Conservation (phyloP, 2,888 invertebrate genomes). For the Lucinisca nassula region DNA sequence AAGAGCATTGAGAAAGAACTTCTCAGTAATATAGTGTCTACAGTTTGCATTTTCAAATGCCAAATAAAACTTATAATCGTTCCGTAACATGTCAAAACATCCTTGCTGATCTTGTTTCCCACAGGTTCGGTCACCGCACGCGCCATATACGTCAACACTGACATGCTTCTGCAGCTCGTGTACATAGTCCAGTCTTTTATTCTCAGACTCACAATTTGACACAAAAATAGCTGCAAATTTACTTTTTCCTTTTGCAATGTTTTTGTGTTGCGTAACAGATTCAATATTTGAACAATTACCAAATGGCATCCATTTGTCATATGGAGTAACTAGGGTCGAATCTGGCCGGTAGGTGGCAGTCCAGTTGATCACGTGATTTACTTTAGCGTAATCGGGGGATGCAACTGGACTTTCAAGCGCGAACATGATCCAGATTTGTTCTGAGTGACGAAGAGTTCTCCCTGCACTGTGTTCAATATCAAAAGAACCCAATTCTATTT, state of each 20-base stretch:
- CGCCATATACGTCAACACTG: conserved; percentile 88
- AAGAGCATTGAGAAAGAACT: conserved; percentile 97
- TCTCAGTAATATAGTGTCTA: conserved; percentile 98
- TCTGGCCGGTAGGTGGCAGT: conserved; percentile 98
- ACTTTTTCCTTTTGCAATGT: conserved; percentile 93
- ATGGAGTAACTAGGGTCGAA: conserved; percentile 98
- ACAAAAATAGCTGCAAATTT: conserved; percentile 99
- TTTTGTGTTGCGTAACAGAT: conserved; percentile 47
- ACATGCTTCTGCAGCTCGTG: conserved; percentile 94
- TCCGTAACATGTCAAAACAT: conserved; percentile 96
- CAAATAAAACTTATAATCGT: conserved; percentile 98
- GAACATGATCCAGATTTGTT: conserved; percentile 96
- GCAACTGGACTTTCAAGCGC: conserved; percentile 98
- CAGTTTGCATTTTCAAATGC: conserved; percentile 99
- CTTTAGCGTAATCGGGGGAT: conserved; percentile 93
- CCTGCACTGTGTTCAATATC: neutral
- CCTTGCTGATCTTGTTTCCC: conserved; percentile 92
- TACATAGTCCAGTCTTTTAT: conserved; percentile 95
- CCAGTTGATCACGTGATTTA: conserved; percentile 96
- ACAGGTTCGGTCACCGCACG: conserved; percentile 82
- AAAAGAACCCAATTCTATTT: conserved; percentile 75
- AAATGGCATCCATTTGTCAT: conserved; percentile 97
- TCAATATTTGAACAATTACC: conserved; percentile 91
- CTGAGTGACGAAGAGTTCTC: conserved; percentile 66
- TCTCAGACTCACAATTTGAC: conserved; percentile 97